Evolutionary conservation across 2,797 vertebrate species (phyloP), one percentile per base, ranked within the genome.

Genomic region (Muscicapa striata): DNA sequence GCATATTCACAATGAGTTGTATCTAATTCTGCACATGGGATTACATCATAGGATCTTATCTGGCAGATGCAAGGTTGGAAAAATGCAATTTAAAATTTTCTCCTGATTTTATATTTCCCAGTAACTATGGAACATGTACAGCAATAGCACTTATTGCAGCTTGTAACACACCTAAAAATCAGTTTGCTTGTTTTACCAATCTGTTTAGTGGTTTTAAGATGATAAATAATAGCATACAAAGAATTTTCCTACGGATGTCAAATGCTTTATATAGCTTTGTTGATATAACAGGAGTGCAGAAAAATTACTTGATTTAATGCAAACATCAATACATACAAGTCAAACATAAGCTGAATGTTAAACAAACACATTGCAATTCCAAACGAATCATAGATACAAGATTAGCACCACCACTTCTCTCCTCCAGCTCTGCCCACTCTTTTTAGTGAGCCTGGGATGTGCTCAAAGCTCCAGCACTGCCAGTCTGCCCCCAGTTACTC

Each of bases 281-380:
- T 95, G 67, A 61, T 74, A 80, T 8, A 89, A 90, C 38, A 51
- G 11, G 7, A 96, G 16, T 29, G 34, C 34, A 79, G 58, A 77
- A 94, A 93, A 91, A 88, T 20, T 12, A 61, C 40, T 70, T n/a
- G 8, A 63, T 90, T 90, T 91, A 92, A 88, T 61, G 57, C n/a
- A 91, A 95, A 89, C 81, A 82, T 88, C 80, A 94, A 84, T 90
- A 95, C 80, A 93, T 46, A 49, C 21, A 79, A 95, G 67, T 43
- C 52, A 93, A 94, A 87, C 86, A 82, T n/a, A 94, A 81, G 36
- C 55, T 67, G 70, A 84, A 87, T 36, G 10, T 55, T 91, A 79
- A 95, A 93, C 59, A 93, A 86, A 85, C 1, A 6, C 48, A 79
- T 51, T 79, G 27, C 36, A 81, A 40, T 66, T 91, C 69, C 77